phyloP scores from a whole-genome alignment of 2,113 vertebrate genomes.

The Butorides virescens region DNA sequence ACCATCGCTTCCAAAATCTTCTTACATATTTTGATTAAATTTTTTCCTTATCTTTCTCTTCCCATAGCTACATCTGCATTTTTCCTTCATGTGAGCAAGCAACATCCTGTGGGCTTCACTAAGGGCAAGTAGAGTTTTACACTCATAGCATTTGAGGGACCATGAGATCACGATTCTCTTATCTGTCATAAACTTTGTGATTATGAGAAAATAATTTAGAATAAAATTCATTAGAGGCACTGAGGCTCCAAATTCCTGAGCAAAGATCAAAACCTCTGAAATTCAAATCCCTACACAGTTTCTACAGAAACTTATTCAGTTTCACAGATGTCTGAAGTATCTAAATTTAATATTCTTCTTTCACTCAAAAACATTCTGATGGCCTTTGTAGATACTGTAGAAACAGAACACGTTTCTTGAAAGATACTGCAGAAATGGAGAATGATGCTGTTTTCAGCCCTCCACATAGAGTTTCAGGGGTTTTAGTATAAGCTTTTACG shows the following conservation, averaged over 20 bases:
- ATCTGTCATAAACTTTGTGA: accelerated
- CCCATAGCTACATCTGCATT: neutral
- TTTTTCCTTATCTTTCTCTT: neutral
- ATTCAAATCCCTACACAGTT: neutral
- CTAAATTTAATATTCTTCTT: neutral
- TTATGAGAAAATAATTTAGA: neutral
- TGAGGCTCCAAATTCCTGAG: neutral
- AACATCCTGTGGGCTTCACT: neutral
- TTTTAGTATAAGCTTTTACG: neutral
- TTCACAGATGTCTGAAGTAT: neutral
- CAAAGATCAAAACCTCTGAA: neutral
- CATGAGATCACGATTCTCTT: neutral
- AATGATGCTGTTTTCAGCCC: neutral
- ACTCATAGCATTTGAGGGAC: neutral
- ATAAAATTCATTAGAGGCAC: neutral
- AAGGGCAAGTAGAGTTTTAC: neutral
- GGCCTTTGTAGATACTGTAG: neutral
- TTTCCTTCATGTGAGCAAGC: neutral
- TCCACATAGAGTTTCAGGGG: accelerated
- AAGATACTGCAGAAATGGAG: neutral
- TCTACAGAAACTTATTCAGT: neutral
- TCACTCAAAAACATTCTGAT: neutral
- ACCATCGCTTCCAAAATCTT: neutral
- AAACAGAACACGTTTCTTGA: neutral
- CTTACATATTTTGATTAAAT: neutral